These are phyloP conservation scores for Redunca redunca DNA, from an alignment of 2,113 vertebrate species.

Conservation along the genomic window DNA sequence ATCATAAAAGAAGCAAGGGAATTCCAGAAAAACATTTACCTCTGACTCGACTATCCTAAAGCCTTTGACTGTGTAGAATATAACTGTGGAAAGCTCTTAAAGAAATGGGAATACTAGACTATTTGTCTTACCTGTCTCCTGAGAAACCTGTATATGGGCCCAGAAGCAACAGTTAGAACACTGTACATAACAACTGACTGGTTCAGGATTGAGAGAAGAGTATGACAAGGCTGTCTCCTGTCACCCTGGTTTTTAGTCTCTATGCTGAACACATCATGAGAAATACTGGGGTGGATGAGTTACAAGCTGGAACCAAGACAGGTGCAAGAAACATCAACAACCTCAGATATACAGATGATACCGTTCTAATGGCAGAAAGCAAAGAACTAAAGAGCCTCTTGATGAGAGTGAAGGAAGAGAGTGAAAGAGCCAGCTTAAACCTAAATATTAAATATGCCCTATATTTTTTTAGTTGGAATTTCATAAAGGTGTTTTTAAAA, in stretches of 20 bases:
- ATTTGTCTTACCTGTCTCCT: not conserved
- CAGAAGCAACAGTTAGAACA: not conserved
- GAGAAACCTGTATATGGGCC: not conserved
- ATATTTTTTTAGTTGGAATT: not conserved
- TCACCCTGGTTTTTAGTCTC: not conserved
- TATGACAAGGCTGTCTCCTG: not conserved
- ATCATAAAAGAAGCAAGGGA: not conserved
- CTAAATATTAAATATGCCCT: not conserved
- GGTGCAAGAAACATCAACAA: not conserved
- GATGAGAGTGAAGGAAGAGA: not conserved
- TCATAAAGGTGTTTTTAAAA: not conserved
- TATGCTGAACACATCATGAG: not conserved
- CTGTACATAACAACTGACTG: not conserved
- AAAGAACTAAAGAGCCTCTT: not conserved
- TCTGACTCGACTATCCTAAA: rapidly evolving
- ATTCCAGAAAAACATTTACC: not conserved
- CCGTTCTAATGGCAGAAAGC: not conserved
- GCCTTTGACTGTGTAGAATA: not conserved
- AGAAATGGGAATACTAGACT: not conserved
- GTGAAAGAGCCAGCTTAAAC: not conserved
- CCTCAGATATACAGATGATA: not conserved
- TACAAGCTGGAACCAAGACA: not conserved
- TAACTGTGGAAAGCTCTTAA: not conserved
- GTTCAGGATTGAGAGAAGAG: not conserved
- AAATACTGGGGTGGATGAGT: not conserved